These are phyloP conservation scores for Austrolebias charrua DNA, from an alignment of 2,797 vertebrate genomes.

Conservation along the genomic window DNA sequence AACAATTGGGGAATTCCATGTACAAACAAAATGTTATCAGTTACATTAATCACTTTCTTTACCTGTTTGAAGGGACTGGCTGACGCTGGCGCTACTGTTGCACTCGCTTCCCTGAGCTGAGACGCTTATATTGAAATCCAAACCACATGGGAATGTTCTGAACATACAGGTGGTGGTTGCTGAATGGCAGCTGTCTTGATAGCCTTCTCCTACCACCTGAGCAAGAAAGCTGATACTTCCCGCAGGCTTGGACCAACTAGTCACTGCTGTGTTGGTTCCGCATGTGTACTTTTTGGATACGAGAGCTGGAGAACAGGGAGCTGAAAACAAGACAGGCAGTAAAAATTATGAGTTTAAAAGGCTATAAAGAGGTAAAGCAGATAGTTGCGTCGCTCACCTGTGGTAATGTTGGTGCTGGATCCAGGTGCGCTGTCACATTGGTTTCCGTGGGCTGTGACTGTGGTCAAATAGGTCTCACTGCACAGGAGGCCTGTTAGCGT, in stretches of 20 bases:
- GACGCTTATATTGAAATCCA: slow-evolving; percentile 66
- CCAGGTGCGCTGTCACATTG: slow-evolving; percentile 61
- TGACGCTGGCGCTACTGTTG: slow-evolving; percentile 59
- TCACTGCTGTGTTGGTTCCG: slow-evolving; percentile 39
- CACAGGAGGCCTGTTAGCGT: slow-evolving; percentile 61
- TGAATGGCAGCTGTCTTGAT: slow-evolving; percentile 57
- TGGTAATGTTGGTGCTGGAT: slow-evolving; percentile 42
- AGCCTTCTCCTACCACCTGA: slow-evolving; percentile 37
- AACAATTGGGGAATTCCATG: no score
- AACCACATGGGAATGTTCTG: slow-evolving; percentile 68
- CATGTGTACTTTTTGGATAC: slow-evolving; percentile 53
- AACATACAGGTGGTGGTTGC: slow-evolving; percentile 63
- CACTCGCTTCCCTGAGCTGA: slow-evolving; percentile 63
- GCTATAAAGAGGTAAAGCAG: neutral
- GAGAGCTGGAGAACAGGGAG: slow-evolving; percentile 66
- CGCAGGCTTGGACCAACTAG: slow-evolving; percentile 59
- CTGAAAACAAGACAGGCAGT: slow-evolving; percentile 45
- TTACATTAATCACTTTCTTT: neutral
- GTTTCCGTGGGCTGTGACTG: slow-evolving; percentile 46
- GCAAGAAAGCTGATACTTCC: slow-evolving; percentile 56
- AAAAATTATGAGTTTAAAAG: neutral
- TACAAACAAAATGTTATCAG: no score
- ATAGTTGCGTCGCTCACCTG: slow-evolving; percentile 46
- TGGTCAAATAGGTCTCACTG: slow-evolving; percentile 58
- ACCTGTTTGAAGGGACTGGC: slow-evolving; percentile 68